Conservation (phyloP, 1,140 invertebrate genomes). For the Uloborus diversus region DNA sequence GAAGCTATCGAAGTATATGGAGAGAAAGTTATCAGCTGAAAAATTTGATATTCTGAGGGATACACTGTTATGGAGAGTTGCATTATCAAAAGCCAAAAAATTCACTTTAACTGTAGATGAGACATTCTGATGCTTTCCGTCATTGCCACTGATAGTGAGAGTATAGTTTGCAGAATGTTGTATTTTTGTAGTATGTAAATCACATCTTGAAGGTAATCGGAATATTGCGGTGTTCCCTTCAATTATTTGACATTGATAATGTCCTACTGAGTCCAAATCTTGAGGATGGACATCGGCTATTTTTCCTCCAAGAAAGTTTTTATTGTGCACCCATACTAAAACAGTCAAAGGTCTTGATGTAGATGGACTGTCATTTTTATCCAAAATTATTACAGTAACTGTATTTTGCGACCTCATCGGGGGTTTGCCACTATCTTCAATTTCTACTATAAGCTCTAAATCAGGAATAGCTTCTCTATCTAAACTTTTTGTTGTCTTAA, state of each 20-base stretch:
- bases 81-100: conserved; percentile 81
- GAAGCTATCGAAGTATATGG: conserved; percentile 77
- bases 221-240: conserved; percentile 70
- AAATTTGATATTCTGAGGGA: conserved; percentile 78
- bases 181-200: conserved; percentile 71
- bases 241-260: conserved; percentile 85
- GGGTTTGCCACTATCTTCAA: conserved; percentile 87
- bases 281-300: conserved; percentile 91
- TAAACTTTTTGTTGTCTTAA: conserved; percentile 67
- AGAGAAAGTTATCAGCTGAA: conserved; percentile 77
- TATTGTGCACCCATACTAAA: conserved; percentile 80
- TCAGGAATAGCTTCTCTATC: conserved; percentile 70
- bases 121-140: conserved; percentile 86
- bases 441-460: conserved; percentile 80
- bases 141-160: conserved; percentile 84
- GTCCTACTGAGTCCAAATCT: conserved; percentile 85
- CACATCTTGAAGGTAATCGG: conserved; percentile 78
- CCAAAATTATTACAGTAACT: conserved; percentile 80
- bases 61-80: conserved; percentile 82
- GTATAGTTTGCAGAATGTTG: conserved; percentile 66
- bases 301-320: conserved; percentile 73
- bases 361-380: conserved; percentile 93
- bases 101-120: conserved; percentile 83
- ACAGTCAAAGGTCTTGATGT: conserved; percentile 82
- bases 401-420: conserved; percentile 80